phyloP scores from a whole-genome alignment of 2,113 vertebrate species.

The Caranx ignobilis region DNA sequence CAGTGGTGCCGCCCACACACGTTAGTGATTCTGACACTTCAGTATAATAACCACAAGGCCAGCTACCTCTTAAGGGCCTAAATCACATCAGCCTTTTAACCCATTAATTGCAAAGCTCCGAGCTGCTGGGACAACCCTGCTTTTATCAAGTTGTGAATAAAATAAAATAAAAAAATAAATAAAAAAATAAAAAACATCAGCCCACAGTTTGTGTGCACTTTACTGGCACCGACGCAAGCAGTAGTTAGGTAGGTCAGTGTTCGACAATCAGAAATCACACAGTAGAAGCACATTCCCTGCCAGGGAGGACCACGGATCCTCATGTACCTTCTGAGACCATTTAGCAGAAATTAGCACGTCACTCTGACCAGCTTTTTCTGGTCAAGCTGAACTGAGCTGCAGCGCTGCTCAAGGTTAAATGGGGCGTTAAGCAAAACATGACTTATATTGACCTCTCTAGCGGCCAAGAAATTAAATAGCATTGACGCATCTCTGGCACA shows the following conservation, averaged over 20 bases:
- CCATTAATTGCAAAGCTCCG: slow-evolving; percentile 42
- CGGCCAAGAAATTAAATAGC: slow-evolving; percentile 49
- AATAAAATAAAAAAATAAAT: not conserved
- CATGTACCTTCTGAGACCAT: slow-evolving; percentile 24
- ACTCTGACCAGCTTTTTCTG: slow-evolving; percentile 43
- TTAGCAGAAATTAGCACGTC: slow-evolving; percentile 20
- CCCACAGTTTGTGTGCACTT: slow-evolving; percentile 67
- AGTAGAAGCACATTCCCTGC: slow-evolving; percentile 77
- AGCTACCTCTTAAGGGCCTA: slow-evolving; percentile 67
- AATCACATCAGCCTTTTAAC: slow-evolving; percentile 68
- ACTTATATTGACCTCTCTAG: slow-evolving; percentile 57
- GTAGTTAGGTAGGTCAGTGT: slow-evolving; percentile 58
- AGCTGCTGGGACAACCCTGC: slow-evolving; percentile 37
- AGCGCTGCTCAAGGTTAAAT: slow-evolving; percentile 34
- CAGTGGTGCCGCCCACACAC: slow-evolving; percentile 62
- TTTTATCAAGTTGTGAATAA: slow-evolving; percentile 33
- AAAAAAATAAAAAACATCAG: slow-evolving; percentile 2
- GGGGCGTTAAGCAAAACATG: slow-evolving; percentile 47
- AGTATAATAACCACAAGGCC: slow-evolving; percentile 58
- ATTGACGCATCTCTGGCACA: slow-evolving; percentile 24
- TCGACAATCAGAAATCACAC: slow-evolving; percentile 81
- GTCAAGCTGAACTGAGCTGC: slow-evolving; percentile 20
- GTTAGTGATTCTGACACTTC: slow-evolving; percentile 63
- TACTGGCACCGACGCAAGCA: slow-evolving; percentile 54
- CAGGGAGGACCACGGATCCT: slow-evolving; percentile 51